Evolutionary conservation across 2,113 vertebrate species (phyloP).

Genomic region (Rhipidura dahli): DNA sequence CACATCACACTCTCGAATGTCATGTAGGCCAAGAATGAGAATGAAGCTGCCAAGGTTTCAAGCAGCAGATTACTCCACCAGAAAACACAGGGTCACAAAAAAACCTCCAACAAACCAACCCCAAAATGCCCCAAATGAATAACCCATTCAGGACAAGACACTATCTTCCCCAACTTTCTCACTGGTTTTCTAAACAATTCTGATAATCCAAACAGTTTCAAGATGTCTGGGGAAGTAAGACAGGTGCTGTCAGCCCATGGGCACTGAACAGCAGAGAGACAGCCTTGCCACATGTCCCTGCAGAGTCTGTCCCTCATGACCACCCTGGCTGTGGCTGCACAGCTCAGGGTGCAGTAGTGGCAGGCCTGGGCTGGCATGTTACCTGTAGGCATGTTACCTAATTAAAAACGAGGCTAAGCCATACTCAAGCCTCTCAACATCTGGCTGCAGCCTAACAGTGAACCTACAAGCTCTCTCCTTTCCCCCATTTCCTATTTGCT

Average conservation of each 20-base stretch:
- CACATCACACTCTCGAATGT: not conserved
- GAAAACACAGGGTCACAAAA: not conserved
- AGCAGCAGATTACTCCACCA: not conserved
- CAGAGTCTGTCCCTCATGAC: not conserved
- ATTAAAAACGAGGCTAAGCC: not conserved
- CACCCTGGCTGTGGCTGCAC: not conserved
- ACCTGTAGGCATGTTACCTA: not conserved
- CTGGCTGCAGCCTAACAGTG: not conserved
- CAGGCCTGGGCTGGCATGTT: not conserved
- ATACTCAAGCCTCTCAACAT: not conserved
- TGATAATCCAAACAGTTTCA: not conserved
- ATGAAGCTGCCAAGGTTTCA: not conserved
- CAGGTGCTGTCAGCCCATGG: not conserved
- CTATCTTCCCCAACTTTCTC: not conserved
- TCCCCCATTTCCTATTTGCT: not conserved
- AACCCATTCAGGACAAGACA: not conserved
- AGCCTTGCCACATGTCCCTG: rapidly evolving
- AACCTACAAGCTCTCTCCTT: not conserved
- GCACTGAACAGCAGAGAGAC: not conserved
- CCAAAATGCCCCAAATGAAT: not conserved
- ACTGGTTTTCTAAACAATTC: not conserved
- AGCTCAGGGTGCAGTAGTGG: not conserved
- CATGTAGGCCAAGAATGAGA: not conserved
- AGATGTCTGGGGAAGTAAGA: not conserved
- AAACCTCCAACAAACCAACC: not conserved